These are phyloP conservation scores for Peromyscus eremicus DNA, from an alignment of 2,797 vertebrate species.

Conservation along the genomic window DNA sequence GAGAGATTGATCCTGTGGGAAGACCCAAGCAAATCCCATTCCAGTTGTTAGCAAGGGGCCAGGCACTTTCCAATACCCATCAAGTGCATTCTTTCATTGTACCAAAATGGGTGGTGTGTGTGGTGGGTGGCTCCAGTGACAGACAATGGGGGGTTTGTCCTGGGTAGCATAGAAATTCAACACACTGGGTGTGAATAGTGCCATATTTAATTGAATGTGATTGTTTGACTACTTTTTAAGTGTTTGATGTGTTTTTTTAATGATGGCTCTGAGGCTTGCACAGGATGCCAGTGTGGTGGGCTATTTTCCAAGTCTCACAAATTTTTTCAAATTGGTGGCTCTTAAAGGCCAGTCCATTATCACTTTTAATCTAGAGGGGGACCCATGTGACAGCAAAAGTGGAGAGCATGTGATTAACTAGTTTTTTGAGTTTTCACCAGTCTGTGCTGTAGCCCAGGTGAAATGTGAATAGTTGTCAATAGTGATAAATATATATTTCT, in stretches of 20 bases:
- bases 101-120: neutral
- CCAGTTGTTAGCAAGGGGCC: neutral
- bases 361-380: neutral
- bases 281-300: neutral
- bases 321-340: neutral
- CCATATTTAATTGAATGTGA: neutral
- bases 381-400: neutral
- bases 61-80: neutral
- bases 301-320: neutral
- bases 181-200: neutral
- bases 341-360: neutral
- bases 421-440: neutral
- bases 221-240: neutral
- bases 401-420: neutral
- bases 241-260: neutral
- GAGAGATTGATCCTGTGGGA: neutral
- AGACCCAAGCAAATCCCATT: neutral
- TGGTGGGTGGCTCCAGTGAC: neutral
- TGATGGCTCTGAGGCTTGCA: neutral
- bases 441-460: neutral
- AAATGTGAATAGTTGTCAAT: neutral
- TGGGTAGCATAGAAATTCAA: neutral
- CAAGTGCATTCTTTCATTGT: neutral
- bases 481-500: neutral
- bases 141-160: too few relatives aligned